Evolutionary conservation across 2,888 invertebrate species (phyloP), one percentile per base, ranked within the genome.

Genomic region (Nomada ruficornis): DNA sequence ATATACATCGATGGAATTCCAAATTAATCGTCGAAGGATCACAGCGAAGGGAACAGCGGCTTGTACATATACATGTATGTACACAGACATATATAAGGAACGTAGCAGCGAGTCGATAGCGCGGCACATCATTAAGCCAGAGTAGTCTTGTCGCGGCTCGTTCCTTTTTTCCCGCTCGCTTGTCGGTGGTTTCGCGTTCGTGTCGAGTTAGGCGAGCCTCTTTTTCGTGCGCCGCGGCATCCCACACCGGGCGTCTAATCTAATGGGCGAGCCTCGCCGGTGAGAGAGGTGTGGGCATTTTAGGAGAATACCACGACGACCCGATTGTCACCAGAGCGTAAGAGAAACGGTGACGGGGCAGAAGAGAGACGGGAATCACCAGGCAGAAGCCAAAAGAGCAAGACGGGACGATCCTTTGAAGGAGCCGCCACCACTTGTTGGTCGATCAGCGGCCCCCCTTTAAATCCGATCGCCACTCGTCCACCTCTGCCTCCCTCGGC

Each of bases 401-500:
- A 85, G 88, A 82, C 82, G 80, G 83, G 82, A 82, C 55, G 87
- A 80, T 80, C 90, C 91, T 91, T 91, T 91, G 91, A 91, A 90
- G 89, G 84, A 87, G 90, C 92, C 92, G 92, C 90, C 92, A 88
- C 91, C 91, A 91, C 92, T 92, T 92, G 92, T 92, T 91, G 91
- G 89, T 90, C 91, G 91, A 92, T 92, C 91, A 90, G 89, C 90
- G 91, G 91, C 89, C 88, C 90, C 36, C 89, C 91, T 91, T 91
- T 92, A 91, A 92, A 92, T 92, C 91, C 92, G 92, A 92, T 92
- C 91, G 89, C 90, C 89, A 86, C 81, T 73, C 87, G 76, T 60
- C 63, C 80, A 57, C 81, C 65, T 79, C 84, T 60, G 72, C 65
- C 60, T 65, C 68, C 64, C 29, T 55, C 67, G 65, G 67, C 10